Evolutionary conservation across 2,113 vertebrate species (phyloP).

Genomic region (Chloroceryle aenea): DNA sequence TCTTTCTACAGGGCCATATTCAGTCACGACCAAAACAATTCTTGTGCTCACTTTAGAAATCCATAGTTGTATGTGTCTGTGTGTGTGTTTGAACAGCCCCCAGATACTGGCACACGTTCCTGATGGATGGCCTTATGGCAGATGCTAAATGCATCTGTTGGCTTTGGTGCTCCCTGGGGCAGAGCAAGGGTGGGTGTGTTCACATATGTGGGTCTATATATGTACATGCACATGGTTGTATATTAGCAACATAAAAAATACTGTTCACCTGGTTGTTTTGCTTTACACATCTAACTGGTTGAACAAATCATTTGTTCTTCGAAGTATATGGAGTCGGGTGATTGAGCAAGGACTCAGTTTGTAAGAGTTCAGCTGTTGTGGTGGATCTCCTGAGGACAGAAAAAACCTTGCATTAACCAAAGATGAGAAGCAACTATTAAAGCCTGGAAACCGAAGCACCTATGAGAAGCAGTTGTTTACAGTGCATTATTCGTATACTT

Average conservation of each 20-base stretch:
- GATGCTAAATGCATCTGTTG: not conserved
- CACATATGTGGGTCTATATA: accelerated
- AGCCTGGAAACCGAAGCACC: conserved; percentile 44
- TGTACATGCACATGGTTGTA: not conserved
- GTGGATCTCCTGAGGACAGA: conserved; percentile 18
- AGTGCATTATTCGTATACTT: conserved; percentile 55
- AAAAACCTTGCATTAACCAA: conserved; percentile 48
- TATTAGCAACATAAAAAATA: not conserved
- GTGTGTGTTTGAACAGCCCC: not conserved
- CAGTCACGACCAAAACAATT: not conserved
- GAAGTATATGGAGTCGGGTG: not conserved
- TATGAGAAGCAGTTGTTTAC: conserved; percentile 29
- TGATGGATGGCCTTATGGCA: not conserved
- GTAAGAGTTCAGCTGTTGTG: not conserved
- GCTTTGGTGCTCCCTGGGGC: not conserved
- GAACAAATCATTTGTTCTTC: not conserved
- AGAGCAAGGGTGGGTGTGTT: not conserved
- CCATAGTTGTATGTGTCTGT: not conserved
- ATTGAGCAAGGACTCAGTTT: not conserved
- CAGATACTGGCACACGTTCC: not conserved
- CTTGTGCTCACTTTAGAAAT: not conserved
- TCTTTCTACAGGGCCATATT: not conserved
- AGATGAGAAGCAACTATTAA: conserved; percentile 43
- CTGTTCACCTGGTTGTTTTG: not conserved
- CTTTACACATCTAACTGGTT: not conserved